Evolutionary conservation across 2,113 vertebrate species (phyloP), one percentile per base, ranked within the genome.

Genomic region (Hirundichthys speculiger): DNA sequence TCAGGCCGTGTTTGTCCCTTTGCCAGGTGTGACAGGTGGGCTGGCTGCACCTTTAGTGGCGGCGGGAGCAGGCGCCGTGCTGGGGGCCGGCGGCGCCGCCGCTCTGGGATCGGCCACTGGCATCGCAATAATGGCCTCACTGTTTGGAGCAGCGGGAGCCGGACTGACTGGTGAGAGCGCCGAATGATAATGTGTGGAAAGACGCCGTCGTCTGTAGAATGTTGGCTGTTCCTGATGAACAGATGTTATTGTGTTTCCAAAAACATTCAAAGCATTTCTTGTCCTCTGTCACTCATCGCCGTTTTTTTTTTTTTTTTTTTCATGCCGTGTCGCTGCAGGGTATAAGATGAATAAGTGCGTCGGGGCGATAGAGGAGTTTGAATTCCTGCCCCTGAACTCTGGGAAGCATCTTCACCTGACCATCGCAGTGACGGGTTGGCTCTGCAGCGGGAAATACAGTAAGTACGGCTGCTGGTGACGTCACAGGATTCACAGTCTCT

Each of bases 311-410:
- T n/a, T n/a, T n/a, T n/a, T n/a, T n/a, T n/a, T n/a, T n/a, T n/a
- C n/a, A n/a, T 12, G 16, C 2, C 6, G 40, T 16, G 60, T 73
- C 60, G 48, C 69, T 69, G 76, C 55, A 99, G 98, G 98, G 1
- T 99, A 99, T 88, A 99, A 99, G 85, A 99, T 99, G 97, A 98
- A 98, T 70, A 99, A 96, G 83, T 94, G 96, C 18, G 95, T 99
- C 0, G 98, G 97, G 13, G 96, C 95, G 9, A 97, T 99, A 13
- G 95, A 99, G 76, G 96, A 99, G 82, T 99, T 99, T 91, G 92
- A 96, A 21, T 99, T 99, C 83, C 90, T 97, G 75, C 95, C 98
- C 3, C 85, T 99, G 61, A 95, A 89, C 0, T 93, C 95, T 30
- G 96, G 94, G 58, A 96, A 91, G 74, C 95, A 95, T 82, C 94